A percentile compares a stretch with the other conserved stretches of the same genome.
Conservation (phyloP, 2,113 vertebrate species). For the Amphiprion ocellaris region DNA sequence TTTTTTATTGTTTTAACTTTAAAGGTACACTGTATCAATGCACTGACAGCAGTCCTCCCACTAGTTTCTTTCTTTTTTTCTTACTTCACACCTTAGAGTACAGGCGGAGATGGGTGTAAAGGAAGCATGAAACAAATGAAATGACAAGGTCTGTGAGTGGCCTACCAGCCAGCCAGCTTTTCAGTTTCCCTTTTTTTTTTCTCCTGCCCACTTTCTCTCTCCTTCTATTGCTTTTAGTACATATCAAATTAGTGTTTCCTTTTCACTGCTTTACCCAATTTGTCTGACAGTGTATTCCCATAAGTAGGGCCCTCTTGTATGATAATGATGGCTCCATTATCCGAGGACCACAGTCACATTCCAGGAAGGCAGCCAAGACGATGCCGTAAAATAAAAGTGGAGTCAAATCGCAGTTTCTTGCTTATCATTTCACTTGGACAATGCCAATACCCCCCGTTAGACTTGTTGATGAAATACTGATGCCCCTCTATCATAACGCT, state of each 20-base stretch:
- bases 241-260: constrained; percentile 42
- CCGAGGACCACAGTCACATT: constrained; percentile 28
- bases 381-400: constrained; percentile 33
- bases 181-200: background rate
- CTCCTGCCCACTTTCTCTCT: background rate
- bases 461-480: constrained; percentile 37
- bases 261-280: constrained; percentile 47
- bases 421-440: constrained; percentile 39
- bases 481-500: constrained; percentile 4
- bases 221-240: constrained; percentile 7
- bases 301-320: constrained; percentile 27
- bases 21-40: background rate
- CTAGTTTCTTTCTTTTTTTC: constrained; percentile 11
- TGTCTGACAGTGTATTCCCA: constrained; percentile 41
- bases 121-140: background rate
- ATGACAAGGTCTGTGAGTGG: constrained; percentile 1
- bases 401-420: constrained; percentile 13
- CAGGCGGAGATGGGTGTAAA: constrained; percentile 2
- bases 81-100: constrained; percentile 1
- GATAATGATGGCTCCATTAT: constrained; percentile 45
- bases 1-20: background rate
- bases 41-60: constrained; percentile 1
- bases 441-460: constrained; percentile 11
- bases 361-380: constrained; percentile 43
- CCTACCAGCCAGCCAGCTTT: background rate